Evolutionary conservation across 2,888 invertebrate genomes (phyloP).

Genomic region (Eutolmus rufibarbis): DNA sequence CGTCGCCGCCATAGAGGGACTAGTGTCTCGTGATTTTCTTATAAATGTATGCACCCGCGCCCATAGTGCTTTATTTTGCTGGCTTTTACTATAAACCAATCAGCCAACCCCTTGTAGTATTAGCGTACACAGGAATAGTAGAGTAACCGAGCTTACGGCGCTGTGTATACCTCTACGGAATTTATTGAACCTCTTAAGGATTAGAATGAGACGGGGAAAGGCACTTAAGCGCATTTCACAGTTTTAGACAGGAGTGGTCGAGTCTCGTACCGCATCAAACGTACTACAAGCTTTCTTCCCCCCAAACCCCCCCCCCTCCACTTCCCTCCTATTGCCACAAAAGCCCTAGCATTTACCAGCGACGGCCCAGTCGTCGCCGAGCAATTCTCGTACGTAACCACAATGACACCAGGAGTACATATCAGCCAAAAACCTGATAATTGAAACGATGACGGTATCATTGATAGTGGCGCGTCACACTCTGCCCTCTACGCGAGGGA

Average conservation of each 20-base stretch:
- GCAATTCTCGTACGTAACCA: background rate
- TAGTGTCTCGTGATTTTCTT: background rate
- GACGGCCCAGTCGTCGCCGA: background rate
- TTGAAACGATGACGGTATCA: background rate
- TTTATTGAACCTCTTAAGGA: conserved; percentile 13
- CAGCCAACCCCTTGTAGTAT: conserved; percentile 5
- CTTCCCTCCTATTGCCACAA: background rate
- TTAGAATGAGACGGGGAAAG: background rate
- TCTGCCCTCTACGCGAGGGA: background rate
- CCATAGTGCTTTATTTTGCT: background rate
- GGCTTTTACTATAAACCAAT: conserved; percentile 11
- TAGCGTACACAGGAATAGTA: conserved; percentile 1
- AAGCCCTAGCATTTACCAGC: background rate
- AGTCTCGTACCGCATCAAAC: background rate
- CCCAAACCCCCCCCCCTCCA: background rate
- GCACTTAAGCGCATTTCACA: background rate
- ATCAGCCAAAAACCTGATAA: background rate
- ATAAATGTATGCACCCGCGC: background rate
- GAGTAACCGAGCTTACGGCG: background rate
- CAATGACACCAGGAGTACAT: background rate
- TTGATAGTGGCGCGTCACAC: background rate
- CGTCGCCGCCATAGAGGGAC: background rate
- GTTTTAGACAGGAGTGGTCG: background rate
- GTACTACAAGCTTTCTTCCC: background rate
- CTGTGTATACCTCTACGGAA: background rate